Evolutionary conservation across 2,113 vertebrate species (phyloP).

Genomic region (Taurulus bubalis): DNA sequence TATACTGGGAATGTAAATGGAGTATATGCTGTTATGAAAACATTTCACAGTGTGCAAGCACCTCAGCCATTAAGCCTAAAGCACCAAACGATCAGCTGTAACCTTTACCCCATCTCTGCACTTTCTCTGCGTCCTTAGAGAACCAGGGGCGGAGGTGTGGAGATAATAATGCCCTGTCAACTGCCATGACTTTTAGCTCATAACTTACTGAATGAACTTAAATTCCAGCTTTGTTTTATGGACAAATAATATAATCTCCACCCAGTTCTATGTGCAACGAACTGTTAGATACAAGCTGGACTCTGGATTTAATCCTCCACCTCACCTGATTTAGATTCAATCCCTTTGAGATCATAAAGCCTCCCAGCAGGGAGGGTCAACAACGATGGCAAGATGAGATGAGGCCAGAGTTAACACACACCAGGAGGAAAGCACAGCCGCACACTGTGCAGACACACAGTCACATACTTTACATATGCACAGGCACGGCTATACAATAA

Average conservation of each 20-base stretch:
- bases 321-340: slow-evolving; percentile 38
- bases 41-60: slow-evolving; percentile 16
- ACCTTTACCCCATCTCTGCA: slow-evolving; percentile 32
- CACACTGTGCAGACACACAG: neutral
- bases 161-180: slow-evolving; percentile 59
- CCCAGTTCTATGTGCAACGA: slow-evolving; percentile 25
- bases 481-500: neutral
- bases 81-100: slow-evolving; percentile 34
- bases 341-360: slow-evolving; percentile 30
- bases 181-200: slow-evolving; percentile 34
- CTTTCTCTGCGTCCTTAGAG: slow-evolving; percentile 26
- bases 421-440: neutral
- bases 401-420: slow-evolving; percentile 11
- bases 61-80: slow-evolving; percentile 19
- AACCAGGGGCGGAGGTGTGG: slow-evolving; percentile 19
- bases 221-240: slow-evolving; percentile 45
- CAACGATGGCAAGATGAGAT: slow-evolving; percentile 9
- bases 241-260: slow-evolving; percentile 56
- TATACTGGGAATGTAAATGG: neutral
- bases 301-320: slow-evolving; percentile 25
- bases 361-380: slow-evolving; percentile 18
- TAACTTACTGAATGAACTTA: slow-evolving; percentile 48
- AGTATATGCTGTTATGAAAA: neutral
- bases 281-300: neutral
- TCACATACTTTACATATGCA: neutral